Base-by-base conservation (phyloP, 2,113 vertebrate species). In the Alectura lathami region DNA sequence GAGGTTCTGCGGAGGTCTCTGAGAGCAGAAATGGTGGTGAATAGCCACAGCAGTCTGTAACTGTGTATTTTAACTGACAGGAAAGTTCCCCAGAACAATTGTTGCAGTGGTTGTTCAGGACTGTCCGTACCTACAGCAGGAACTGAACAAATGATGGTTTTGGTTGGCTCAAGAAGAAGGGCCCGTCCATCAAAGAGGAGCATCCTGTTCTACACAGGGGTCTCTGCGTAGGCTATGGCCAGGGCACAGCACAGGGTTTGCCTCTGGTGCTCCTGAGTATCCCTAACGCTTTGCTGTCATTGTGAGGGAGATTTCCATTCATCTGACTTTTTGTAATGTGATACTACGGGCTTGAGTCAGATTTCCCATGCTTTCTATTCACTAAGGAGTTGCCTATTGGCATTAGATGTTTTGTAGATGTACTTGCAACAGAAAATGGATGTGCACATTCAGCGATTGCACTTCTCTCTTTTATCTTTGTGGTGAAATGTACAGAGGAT, bases 321-420 rank as follows among this genome's bases (percentile, higher is more conserved):
- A 54, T 86, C 76, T 83, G 2, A 4, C 23, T 66, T 66, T 89
- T 74, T 86, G 42, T 90, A 77, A 77, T 8, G 34, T 86, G 54
- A 32, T 83, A 64, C 50, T 69, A 32, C 1, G 23, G 29, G 29
- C 9, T 45, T 74, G 83, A 91, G 68, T 91, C 90, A 88, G 75
- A 85, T 93, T 91, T 93, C 85, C 88, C 88, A 59, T 74, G 45
- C 79, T 90, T 86, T 83, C 40, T 45, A 6, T 82, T 83, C 63
- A 76, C 72, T 42, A 7, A 51, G 14, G 42, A 77, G 60, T 30
- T 6, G 0, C 1, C 0, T 70, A 48, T 48, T 76, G 57, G 50
- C 45, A 17, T 87, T 69, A 47, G 27, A 11, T 76, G 13, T 48
- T 85, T 54, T 56, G 12, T 51, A 64, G 60, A 48, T 94, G 54